Percentiles rank a stretch among this genome's conserved stretches.
Conservation (phyloP, 2,797 vertebrate genomes). For the Propithecus perrieri region DNA sequence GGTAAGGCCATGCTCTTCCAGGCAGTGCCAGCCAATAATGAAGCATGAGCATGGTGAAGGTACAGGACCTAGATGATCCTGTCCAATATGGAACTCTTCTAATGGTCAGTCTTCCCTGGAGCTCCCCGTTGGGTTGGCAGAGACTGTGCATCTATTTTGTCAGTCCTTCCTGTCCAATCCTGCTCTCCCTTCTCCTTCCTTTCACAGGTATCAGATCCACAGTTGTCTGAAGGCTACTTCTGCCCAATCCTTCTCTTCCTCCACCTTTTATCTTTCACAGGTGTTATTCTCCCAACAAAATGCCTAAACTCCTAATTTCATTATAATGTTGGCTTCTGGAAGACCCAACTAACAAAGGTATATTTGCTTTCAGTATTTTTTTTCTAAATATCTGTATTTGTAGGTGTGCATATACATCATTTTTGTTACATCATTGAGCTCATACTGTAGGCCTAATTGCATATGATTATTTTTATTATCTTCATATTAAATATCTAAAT, state of each 20-base stretch:
- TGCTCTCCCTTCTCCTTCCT: not conserved
- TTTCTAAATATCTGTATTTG: not conserved
- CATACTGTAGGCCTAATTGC: not conserved
- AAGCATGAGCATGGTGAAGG: fast-evolving
- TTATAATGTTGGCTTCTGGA: not conserved
- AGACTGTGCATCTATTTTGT: not conserved
- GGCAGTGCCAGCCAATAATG: not conserved
- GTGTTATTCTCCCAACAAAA: not conserved
- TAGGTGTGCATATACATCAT: not conserved
- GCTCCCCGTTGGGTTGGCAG: not conserved
- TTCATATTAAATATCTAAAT: not conserved
- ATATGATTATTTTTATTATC: not conserved
- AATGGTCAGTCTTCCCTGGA: not conserved
- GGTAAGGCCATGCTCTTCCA: not conserved
- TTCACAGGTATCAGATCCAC: not conserved
- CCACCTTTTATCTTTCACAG: not conserved
- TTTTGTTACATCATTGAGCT: not conserved
- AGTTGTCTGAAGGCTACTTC: not conserved
- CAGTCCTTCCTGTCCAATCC: not conserved
- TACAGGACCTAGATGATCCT: not conserved
- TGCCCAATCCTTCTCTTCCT: not conserved
- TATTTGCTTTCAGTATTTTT: not conserved
- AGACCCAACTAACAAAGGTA: not conserved
- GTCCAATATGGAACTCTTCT: not conserved
- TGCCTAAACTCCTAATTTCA: not conserved